Base-by-base conservation (phyloP, 2,113 vertebrate genomes). In the Psilopsiagon aymara region DNA sequence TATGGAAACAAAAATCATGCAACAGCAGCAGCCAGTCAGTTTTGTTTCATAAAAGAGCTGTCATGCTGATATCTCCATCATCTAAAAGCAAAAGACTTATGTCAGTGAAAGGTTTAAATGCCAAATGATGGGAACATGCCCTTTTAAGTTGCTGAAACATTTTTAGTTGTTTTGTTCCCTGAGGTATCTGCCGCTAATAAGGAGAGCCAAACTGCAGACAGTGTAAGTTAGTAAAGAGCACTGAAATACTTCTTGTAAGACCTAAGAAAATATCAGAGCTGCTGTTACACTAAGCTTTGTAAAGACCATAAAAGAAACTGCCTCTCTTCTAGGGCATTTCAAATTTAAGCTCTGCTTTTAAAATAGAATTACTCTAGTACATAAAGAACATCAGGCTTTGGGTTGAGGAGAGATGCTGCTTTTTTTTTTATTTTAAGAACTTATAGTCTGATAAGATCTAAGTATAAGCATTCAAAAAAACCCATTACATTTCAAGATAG, bases 91-190 rank as follows among this genome's bases (percentile, higher is more conserved):
- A 80, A 49, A 86, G 76, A 69, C 46, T 76, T 41, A 55, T 82
- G 62, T 62, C 86, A 91, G 47, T 33, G 25, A 69, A 95, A 93
- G 73, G 82, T 84, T 86, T 92, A 88, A 81, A 76, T 82, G 49
- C 51, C 82, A 90, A 74, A 68, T 24, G 64, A 82, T 35, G 47
- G 76, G 76, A 95, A 80, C 23, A 37, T 79, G 20, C 47, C 67
- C 75, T 68, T 92, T 81, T 31, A 75, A 84, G 76, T 49, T 70
- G 41, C 68, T 76, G 29, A 82, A 88, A 78, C 6, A 64, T 88
- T 75, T 71, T 73, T 29, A 68, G 41, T 71, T 94, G 37, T 64
- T 94, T 81, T 4, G 0, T 62, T 91, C 82, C 83, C 83, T 73
- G 66, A 82, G 68, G 75, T 92, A 74, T 41, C 69, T 87, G 88